A percentile compares a stretch with the other conserved stretches of the same genome.
These are phyloP conservation scores for Synergus japonicus DNA, from an alignment of 2,888 invertebrate species.

Conservation along the genomic window DNA sequence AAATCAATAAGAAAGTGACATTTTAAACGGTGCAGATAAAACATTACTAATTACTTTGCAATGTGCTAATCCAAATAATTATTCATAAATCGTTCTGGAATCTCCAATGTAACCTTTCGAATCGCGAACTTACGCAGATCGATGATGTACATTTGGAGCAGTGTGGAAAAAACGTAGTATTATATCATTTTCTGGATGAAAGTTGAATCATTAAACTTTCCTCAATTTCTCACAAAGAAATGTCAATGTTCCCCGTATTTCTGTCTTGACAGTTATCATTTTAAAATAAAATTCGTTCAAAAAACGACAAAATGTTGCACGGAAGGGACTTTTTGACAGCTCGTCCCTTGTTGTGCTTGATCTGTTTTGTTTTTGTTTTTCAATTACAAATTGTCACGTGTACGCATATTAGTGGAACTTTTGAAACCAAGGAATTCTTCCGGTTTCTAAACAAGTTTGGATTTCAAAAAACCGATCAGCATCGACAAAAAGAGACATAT, in stretches of 20 bases:
- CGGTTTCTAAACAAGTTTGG: slow-evolving; percentile 97
- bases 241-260: slow-evolving; percentile 13
- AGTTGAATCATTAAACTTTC: background rate
- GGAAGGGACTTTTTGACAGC: slow-evolving; percentile 5
- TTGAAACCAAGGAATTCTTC: slow-evolving; percentile 87
- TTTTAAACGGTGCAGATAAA: slow-evolving; percentile 13
- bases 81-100: background rate
- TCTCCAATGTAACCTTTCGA: background rate
- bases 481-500: slow-evolving; percentile 90
- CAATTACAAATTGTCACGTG: slow-evolving; percentile 49
- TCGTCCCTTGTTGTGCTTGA: background rate
- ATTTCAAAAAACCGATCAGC: slow-evolving; percentile 95
- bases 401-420: slow-evolving; percentile 83
- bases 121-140: background rate
- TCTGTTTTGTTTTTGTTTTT: slow-evolving; percentile 44
- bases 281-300: background rate
- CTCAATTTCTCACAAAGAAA: background rate
- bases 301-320: slow-evolving; percentile 6
- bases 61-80: background rate
- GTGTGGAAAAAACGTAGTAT: background rate
- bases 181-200: background rate
- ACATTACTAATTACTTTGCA: background rate
- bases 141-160: background rate
- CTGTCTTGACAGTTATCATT: slow-evolving; percentile 23
- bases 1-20: slow-evolving; percentile 51